phyloP scores from a whole-genome alignment of 2,888 invertebrate species.

The Erebia aethiops region DNA sequence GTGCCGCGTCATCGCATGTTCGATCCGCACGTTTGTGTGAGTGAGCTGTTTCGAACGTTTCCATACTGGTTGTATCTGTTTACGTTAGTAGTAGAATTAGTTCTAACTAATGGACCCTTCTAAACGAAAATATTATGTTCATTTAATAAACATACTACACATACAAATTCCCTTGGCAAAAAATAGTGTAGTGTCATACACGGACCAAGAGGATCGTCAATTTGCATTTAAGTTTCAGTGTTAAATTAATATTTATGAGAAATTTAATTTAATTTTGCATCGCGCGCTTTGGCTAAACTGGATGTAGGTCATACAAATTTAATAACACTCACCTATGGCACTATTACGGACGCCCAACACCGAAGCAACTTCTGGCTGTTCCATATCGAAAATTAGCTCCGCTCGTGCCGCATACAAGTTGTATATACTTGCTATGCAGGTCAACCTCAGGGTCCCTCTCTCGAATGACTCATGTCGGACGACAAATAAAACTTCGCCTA shows the following conservation, averaged over 20 bases:
- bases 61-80: no score
- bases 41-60: no score
- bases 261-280: slow-evolving; percentile 15
- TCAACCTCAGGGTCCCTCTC: slow-evolving; percentile 85
- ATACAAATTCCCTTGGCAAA: background rate
- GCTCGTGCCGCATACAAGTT: slow-evolving; percentile 85
- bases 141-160: no score
- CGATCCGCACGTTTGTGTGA: no score
- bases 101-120: no score
- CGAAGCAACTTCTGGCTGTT: slow-evolving; percentile 88
- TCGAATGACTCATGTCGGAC: slow-evolving; percentile 85
- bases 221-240: slow-evolving; percentile 14
- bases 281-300: slow-evolving; percentile 1
- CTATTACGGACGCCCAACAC: slow-evolving; percentile 88
- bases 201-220: slow-evolving; percentile 5
- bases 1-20: no score
- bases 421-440: slow-evolving; percentile 87
- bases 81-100: no score
- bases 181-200: slow-evolving; percentile 7
- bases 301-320: slow-evolving; percentile 29
- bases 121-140: no score
- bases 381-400: slow-evolving; percentile 87
- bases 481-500: slow-evolving; percentile 83
- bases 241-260: slow-evolving; percentile 13
- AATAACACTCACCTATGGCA: slow-evolving; percentile 73